Conservation (phyloP, 2,113 vertebrate species). For the Lagopus leucura region DNA sequence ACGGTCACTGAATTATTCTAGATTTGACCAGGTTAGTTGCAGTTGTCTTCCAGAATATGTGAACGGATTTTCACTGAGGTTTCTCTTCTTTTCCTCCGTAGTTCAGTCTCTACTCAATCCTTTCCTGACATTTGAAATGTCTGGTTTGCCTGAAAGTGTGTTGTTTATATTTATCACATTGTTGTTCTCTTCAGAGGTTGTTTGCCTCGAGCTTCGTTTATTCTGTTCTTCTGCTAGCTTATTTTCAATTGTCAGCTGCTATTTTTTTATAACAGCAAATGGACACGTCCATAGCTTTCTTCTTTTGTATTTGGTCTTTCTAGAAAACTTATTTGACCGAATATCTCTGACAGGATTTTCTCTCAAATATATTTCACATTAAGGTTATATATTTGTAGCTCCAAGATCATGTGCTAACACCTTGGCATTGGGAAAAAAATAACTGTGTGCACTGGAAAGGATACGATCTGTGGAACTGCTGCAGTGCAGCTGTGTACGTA, state of each 20-base stretch:
- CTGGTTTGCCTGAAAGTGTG: background rate
- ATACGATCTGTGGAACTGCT: background rate
- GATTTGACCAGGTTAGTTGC: background rate
- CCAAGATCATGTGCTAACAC: background rate
- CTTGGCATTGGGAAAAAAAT: background rate
- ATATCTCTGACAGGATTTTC: background rate
- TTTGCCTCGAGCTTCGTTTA: constrained; percentile 10
- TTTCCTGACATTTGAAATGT: background rate
- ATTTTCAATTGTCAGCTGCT: constrained; percentile 7
- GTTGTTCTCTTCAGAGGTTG: constrained; percentile 1
- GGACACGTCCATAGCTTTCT: background rate
- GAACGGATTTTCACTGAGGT: background rate
- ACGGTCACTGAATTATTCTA: background rate
- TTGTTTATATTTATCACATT: constrained; percentile 30
- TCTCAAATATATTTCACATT: background rate
- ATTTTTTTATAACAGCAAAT: background rate
- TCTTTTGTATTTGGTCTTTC: background rate
- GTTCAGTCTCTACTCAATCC: background rate
- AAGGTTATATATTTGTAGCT: background rate
- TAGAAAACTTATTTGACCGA: background rate
- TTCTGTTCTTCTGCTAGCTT: constrained; percentile 13
- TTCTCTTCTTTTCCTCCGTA: background rate
- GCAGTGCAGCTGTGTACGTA: background rate
- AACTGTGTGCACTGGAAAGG: background rate
- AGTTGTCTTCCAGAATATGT: background rate